Evolutionary conservation across 1,140 invertebrate species (phyloP), one percentile per base, ranked within the genome.

Genomic region (Drosophila mayri): DNA sequence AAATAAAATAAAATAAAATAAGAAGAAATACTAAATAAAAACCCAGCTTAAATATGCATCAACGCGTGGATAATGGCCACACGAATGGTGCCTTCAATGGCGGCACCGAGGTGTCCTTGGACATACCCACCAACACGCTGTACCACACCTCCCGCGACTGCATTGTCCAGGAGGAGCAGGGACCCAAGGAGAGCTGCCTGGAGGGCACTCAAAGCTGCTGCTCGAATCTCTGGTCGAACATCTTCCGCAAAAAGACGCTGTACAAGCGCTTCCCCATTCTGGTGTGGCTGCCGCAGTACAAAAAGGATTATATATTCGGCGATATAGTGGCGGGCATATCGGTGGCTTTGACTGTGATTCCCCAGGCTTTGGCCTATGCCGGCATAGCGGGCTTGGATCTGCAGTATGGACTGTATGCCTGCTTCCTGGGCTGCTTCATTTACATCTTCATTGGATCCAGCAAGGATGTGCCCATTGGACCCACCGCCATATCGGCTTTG

Each of bases 401-500:
- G 25, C 94, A 93, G 95, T 96, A 97, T 93, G 98, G 98, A 38
- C 93, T 99, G 4, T 99, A 99, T 84, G 96, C 97, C 28, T 97
- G 97, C 1, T 99, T 99, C 92, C 93, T 99, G 81, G 98, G 98
- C 49, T 96, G 96, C 92, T 97, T 99, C 91, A 94, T 98, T 55
- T 99, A 99, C 93, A 96, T 97, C 73, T 93, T 99, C 44, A 94
- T 99, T 66, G 98, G 98, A 22, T 98, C 97, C 25, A 98, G 97
- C 84, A 97, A 97, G 92, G 97, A 98, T 92, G 96, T 98, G 55
- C 97, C 97, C 5, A 95, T 98, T 72, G 97, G 97, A 11, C 97
- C 97, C 1, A 98, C 97, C 1, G 97, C 97, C 38, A 97, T 98
- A 25, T 95, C 96, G 37, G 96, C 97, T 0, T 92, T 98, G 30